Evolutionary conservation across 1,140 invertebrate species (phyloP), one percentile per base, ranked within the genome.

Genomic region (Pseudomyrmex gracilis): DNA sequence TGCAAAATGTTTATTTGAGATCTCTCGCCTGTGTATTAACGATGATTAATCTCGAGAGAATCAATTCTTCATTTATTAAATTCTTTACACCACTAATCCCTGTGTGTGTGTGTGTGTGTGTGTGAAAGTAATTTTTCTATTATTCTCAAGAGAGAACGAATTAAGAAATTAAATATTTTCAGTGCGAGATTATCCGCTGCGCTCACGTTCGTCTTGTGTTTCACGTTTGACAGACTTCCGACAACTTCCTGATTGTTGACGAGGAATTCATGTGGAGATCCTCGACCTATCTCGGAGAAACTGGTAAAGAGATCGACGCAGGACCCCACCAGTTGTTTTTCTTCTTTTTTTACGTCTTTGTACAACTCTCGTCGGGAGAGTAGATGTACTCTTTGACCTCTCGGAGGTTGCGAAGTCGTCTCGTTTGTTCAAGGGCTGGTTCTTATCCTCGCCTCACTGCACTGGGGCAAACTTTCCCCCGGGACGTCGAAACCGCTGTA

Each of bases 341-440:
- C 17, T 61, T 22, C 80, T 60, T 61, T 60, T 61, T 49, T 49
- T 60, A 58, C 53, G 10, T 8, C 53, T 78, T 78, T 58, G 53
- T 80, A 71, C 66, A 47, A 80, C 53, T 58, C 53, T 80, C 22
- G 55, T 10, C 43, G 53, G 49, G 53, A 60, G 66, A 80, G 66
- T 58, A 70, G 76, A 80, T 49, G 60, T 74, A 63, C 70, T 82
- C 58, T 74, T 74, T 74, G 78, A 74, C 71, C 70, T 74, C 78
- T 76, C 61, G 45, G 76, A 58, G 66, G 67, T 88, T 61, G 5
- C 24, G 15, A 64, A 34, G 53, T 68, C 67, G 60, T 83, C 83
- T 87, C 85, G 83, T 87, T 87, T 85, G 83, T 85, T 78, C 78
- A 60, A 85, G 77, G 76, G 68, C 66, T 66, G 34, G 43, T 86